Base-by-base conservation (phyloP, 2,888 invertebrate genomes). In the Polylopha cassiicola region DNA sequence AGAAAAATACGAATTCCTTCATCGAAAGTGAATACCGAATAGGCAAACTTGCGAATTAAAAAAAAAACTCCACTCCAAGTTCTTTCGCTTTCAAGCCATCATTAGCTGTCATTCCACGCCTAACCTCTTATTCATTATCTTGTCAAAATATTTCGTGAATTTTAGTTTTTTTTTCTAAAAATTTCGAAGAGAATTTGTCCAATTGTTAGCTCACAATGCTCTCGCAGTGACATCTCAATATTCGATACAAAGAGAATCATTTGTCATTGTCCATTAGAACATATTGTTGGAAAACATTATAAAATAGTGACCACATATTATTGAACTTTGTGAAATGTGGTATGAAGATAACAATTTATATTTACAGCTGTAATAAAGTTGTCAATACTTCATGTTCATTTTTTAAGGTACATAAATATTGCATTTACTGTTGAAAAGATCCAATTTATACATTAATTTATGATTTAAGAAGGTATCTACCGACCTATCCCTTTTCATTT, bases 141-240 rank as follows among this genome's bases (percentile, higher is more conserved):
- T 84, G 84, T 84, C 85, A 84, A 80, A 85, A 85, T 82, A 84
- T 82, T 85, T 80, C 81, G 65, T 61, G 64, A 63, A 63, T 66
- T 58, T 57, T 48, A 51, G 49, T 48, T 45, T 47, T 58, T 62
- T 72, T 73, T 77, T 64, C 70, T 51, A 57, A 29, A 50, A 46
- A 58, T 65, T 73, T 72, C 77, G 75, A 73, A 56, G 76, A 76
- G 73, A 76, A 80, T 79, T 80, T 77, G 73, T 64, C 58, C 70
- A 71, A 75, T 79, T 73, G 73, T 72, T 61, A 58, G 46, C 39
- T 53, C 53, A 71, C 69, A 75, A 74, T 64, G 60, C 56, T 45
- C 56, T 52, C 56, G 22, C 59, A 62, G 68, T 80, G 82, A 84
- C 80, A 72, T 74, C 82, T 85, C 77, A 74, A 81, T 76, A 67